A percentile compares a stretch with the other conserved stretches of the same genome.
Evolutionary conservation across 2,888 invertebrate species (phyloP).

Genomic region (Calliphora vomitoria): DNA sequence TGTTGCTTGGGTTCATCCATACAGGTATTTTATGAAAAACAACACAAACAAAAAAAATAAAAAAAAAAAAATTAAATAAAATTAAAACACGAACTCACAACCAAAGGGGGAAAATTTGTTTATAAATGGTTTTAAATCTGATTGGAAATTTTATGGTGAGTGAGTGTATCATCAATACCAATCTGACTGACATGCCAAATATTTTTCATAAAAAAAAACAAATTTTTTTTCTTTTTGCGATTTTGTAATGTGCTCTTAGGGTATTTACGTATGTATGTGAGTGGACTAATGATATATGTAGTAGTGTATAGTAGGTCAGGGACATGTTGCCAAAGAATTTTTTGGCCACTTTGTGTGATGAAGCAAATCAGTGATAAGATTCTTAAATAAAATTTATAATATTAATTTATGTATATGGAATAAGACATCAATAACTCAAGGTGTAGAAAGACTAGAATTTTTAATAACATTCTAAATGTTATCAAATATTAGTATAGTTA

Average conservation of each 20-base stretch:
- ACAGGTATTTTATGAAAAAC: slow-evolving; percentile 31
- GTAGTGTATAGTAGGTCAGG: slow-evolving; percentile 42
- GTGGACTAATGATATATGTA: slow-evolving; percentile 11
- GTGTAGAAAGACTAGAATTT: no score
- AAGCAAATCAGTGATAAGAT: no score
- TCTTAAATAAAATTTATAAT: no score
- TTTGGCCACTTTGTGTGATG: background rate
- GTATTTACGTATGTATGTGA: slow-evolving; percentile 18
- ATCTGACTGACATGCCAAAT: slow-evolving; percentile 33
- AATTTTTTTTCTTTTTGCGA: slow-evolving; percentile 18
- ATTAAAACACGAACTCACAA: background rate
- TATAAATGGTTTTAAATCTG: slow-evolving; percentile 35
- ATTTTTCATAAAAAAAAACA: background rate
- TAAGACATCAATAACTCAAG: no score
- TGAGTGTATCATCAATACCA: slow-evolving; percentile 31
- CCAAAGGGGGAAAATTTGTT: slow-evolving; percentile 40
- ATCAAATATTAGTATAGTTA: no score
- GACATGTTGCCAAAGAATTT: slow-evolving; percentile 28
- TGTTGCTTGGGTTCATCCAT: slow-evolving; percentile 22
- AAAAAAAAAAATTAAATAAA: background rate
- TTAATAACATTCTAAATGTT: no score
- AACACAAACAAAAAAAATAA: background rate
- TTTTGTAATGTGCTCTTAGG: slow-evolving; percentile 41
- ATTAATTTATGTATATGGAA: no score
- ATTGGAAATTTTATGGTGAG: slow-evolving; percentile 27